These are phyloP conservation scores for Orthonevra nobilis DNA, from an alignment of 2,888 invertebrate genomes.

Conservation along the genomic window DNA sequence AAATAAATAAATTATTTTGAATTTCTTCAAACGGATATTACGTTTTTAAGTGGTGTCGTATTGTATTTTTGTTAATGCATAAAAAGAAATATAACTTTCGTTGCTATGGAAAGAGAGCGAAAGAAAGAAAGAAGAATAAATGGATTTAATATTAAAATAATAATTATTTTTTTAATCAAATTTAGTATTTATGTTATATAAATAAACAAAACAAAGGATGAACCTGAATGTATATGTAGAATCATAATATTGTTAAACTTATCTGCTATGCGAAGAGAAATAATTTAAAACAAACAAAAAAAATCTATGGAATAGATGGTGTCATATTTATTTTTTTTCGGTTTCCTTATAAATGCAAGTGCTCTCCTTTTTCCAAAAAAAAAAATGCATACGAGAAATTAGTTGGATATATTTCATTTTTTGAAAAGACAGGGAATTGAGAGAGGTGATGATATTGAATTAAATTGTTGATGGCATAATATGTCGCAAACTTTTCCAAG, in stretches of 20 bases:
- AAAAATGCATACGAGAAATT: too few species aligned
- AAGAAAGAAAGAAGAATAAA: slow-evolving; percentile 45
- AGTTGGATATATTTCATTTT: too few species aligned
- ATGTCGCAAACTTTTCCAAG: slow-evolving; percentile 15
- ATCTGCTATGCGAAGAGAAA: neutral
- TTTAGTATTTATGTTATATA: slow-evolving; percentile 63
- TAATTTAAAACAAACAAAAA: neutral
- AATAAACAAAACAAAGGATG: slow-evolving; percentile 20
- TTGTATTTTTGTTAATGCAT: slow-evolving; percentile 10
- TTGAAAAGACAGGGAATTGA: slow-evolving; percentile 7
- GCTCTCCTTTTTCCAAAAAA: neutral
- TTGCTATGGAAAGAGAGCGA: slow-evolving; percentile 33
- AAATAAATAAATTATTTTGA: neutral
- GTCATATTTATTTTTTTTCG: neutral
- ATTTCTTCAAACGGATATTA: neutral
- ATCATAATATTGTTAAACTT: slow-evolving; percentile 8
- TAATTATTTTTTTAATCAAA: slow-evolving; percentile 64
- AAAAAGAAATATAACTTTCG: too few species aligned
- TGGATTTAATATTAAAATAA: slow-evolving; percentile 57
- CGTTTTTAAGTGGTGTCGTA: too few species aligned
- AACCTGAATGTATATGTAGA: slow-evolving; percentile 11
- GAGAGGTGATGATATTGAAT: slow-evolving; percentile 26
- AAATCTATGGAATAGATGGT: neutral
- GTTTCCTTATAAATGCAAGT: neutral
- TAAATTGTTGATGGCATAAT: slow-evolving; percentile 22